Evolutionary conservation across 2,113 vertebrate species (phyloP), one percentile per base, ranked within the genome.

Genomic region (Pitta sordida): DNA sequence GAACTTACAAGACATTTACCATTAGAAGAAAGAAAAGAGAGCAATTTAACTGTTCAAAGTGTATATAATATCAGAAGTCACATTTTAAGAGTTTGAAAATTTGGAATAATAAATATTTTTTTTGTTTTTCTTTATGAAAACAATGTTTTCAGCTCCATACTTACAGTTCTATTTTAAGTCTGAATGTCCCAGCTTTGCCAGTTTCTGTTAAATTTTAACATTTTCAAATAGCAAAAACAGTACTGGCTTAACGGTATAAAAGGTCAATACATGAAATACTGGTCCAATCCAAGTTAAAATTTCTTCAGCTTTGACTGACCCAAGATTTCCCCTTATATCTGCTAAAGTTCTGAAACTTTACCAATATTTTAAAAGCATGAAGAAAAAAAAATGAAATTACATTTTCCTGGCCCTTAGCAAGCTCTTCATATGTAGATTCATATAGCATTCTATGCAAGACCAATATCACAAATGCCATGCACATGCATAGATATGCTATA

Each of bases 321-420:
- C 34, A 79, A 91, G 51, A 95, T 83, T 87, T 87, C 94, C 91
- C 62, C 26, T 67, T 46, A 29, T 92, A 92, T 93, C 69, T 85
- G 74, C 51, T 71, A 76, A 91, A 97, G 89, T 83, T 91, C 49
- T 62, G 34, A 81, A 91, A 91, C 82, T 90, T 96, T 39, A 91
- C 71, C 94, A 78, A 84, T 91, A 79, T 67, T 67, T 78, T 7
- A 73, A 70, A 86, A 76, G 39, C 34, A 93, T 70, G 29, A n/a
- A 78, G 65, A 82, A 64, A 78, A 68, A 82, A 64, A 74, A 75
- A 77, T 21, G 8, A 74, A 60, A 52, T 77, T 0, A 26, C 29
- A 49, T 46, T 52, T 91, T 64, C 21, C 49, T 79, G 13, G 10
- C 83, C 41, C 43, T 90, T 65, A 62, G 39, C 88, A 74, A 88